Evolutionary conservation across 2,888 invertebrate genomes (phyloP).

Genomic region (Eurytoma adleriae): DNA sequence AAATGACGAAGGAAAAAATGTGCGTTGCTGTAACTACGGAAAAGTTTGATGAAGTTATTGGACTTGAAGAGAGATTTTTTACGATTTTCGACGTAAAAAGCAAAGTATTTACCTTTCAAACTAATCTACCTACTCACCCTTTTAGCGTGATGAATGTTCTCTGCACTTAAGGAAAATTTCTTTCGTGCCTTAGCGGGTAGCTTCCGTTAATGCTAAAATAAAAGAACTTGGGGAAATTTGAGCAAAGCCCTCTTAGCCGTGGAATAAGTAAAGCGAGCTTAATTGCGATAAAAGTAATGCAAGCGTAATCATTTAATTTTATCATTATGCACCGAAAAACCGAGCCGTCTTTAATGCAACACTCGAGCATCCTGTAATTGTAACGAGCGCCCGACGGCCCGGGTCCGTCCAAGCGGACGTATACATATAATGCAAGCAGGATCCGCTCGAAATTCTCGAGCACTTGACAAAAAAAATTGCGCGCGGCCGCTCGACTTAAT

Average conservation of each 20-base stretch:
- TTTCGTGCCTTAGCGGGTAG: neutral
- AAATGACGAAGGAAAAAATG: too few species aligned
- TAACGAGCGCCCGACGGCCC: too few species aligned
- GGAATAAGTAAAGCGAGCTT: too few species aligned
- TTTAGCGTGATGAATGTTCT: conserved; percentile 25
- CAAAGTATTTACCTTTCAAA: conserved; percentile 14
- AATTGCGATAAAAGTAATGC: too few species aligned
- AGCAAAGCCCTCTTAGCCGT: conserved; percentile 5
- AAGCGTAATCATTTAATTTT: too few species aligned
- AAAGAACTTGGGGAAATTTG: conserved; percentile 12
- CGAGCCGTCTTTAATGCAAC: too few species aligned
- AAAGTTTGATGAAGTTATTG: too few species aligned
- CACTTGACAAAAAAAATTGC: neutral
- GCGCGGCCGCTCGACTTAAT: neutral
- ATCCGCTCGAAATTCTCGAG: neutral
- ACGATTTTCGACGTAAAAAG: neutral
- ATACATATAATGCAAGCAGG: neutral
- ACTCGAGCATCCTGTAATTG: neutral
- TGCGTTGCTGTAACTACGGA: too few species aligned
- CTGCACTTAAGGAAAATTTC: conserved; percentile 16
- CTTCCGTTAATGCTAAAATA: conserved; percentile 5
- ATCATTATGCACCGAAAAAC: neutral
- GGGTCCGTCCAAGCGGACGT: neutral
- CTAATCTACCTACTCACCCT: conserved; percentile 25
- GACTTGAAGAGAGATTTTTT: neutral